Base-by-base conservation (phyloP, 2,888 invertebrate species). In the Mystacides longicornis region DNA sequence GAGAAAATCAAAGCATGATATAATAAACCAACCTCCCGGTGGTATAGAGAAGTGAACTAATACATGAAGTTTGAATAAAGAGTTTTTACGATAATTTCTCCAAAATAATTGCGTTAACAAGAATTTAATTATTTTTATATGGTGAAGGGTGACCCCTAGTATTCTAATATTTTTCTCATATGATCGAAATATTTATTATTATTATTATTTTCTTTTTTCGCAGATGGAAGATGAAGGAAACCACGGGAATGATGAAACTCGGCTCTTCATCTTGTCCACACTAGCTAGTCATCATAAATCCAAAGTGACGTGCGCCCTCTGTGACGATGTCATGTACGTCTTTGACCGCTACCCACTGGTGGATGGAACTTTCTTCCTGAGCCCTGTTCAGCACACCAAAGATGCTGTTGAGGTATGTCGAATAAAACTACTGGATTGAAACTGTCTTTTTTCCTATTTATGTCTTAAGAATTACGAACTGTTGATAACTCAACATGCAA, bases 171-270 rank as follows among this genome's bases (percentile, higher is more conserved):
- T 43, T 16, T 16, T 18, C 18, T 37, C 18, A 2, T 16, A 37
- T 5, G n/a, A n/a, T n/a, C n/a, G n/a, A n/a, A n/a, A n/a, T n/a
- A n/a, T n/a, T n/a, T n/a, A n/a, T n/a, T n/a, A n/a, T n/a, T n/a
- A n/a, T n/a, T 4, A 37, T 19, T 18, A 19, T 5, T 49, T 49
- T 57, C 23, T 52, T 52, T 64, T 81, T 78, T 69, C 82, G 49
- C 81, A 94, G 91, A 94, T 97, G 81, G 97, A 98, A 76, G 97
- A 98, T 70, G 97, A 98, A 71, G 95, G 94, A 62, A 93, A 94
- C 74, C 95, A 95, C 71, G 97, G 97, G 66, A 97, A 97, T 74
- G 98, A 98, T 71, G 98, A 98, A 71, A 96, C 94, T 49, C 84
- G 97, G 64, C 89, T 93, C 68, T 97, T 97, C 79, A 92, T 98